A percentile compares a stretch with the other conserved stretches of the same genome.
These are phyloP conservation scores for Notoglanidium macrostoma DNA, from an alignment of 2,797 vertebrate genomes.

Conservation along the genomic window DNA sequence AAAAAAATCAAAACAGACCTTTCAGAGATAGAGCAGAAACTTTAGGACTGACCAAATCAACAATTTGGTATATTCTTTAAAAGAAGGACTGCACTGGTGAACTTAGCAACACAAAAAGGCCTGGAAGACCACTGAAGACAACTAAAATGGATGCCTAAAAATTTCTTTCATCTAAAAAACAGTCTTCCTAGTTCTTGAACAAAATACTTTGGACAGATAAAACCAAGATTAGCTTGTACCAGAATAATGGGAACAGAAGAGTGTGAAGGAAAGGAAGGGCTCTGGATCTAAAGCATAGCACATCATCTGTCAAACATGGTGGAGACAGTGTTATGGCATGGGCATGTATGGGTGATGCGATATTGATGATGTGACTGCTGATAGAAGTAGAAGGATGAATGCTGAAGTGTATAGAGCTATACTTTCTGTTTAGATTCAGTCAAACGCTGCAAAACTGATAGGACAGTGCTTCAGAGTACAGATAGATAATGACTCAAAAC, in stretches of 20 bases:
- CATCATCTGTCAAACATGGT: not conserved
- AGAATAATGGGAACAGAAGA: too few relatives aligned
- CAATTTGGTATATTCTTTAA: not conserved
- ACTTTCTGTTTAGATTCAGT: too few relatives aligned
- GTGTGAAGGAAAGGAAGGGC: not conserved
- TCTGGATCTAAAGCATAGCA: not conserved
- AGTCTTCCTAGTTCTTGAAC: too few relatives aligned
- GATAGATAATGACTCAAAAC: too few relatives aligned
- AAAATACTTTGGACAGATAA: too few relatives aligned
- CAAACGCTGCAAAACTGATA: too few relatives aligned
- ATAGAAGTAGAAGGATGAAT: too few relatives aligned
- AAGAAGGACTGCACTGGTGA: not conserved
- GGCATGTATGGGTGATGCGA: too few relatives aligned
- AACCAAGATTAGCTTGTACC: too few relatives aligned
- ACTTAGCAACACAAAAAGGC: not conserved
- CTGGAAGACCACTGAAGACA: not conserved
- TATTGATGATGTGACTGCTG: too few relatives aligned
- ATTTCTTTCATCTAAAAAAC: not conserved
- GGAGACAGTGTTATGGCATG: not conserved
- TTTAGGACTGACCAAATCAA: not conserved
- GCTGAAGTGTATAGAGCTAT: too few relatives aligned
- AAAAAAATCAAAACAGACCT: not conserved
- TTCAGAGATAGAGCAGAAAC: not conserved
- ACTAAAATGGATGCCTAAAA: not conserved
- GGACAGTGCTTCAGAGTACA: too few relatives aligned